Base-by-base conservation (phyloP, 2,888 invertebrate species). In the Dione vanillae region DNA sequence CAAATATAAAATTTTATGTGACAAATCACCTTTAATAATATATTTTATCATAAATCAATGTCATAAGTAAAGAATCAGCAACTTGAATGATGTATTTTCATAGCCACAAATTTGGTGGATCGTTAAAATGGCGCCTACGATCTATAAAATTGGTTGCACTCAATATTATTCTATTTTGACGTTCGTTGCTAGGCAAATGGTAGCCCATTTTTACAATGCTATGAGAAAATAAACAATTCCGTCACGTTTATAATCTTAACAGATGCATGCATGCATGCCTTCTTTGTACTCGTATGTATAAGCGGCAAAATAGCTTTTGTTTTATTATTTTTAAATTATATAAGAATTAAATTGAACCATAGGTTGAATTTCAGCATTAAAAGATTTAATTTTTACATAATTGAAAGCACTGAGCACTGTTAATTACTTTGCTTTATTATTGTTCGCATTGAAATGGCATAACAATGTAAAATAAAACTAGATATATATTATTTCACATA, bases 171-270 rank as follows among this genome's bases (percentile, higher is more conserved):
- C 78, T 74, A 70, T 67, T 69, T 69, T 56, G 69, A 37, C 59
- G 61, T 74, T 73, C 77, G 77, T 76, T 70, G 75, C 76, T 70
- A 51, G 66, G 71, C 76, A 74, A 66, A 74, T 58, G 76, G 73
- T 71, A 74, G 69, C 71, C 78, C 76, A 76, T 77, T 79, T 78
- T 79, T 76, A 77, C 77, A 76, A 73, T 77, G 75, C 74, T 73
- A 61, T 65, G 77, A 74, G 69, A 82, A 83, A 86, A 85, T 78
- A 86, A 83, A 85, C 83, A 83, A 79, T 80, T 81, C 74, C 74
- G 76, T 76, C 78, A 76, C 71, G 76, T 76, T 74, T 77, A 74
- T 76, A 72, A 66, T 75, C 72, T 70, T 76, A 79, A 80, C 88
- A 87, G 81, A 85, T 87, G 87, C 79, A 80, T 72, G 74, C 87